These are phyloP conservation scores for Zele albiditarsus DNA, from an alignment of 2,888 invertebrate genomes.

Conservation along the genomic window DNA sequence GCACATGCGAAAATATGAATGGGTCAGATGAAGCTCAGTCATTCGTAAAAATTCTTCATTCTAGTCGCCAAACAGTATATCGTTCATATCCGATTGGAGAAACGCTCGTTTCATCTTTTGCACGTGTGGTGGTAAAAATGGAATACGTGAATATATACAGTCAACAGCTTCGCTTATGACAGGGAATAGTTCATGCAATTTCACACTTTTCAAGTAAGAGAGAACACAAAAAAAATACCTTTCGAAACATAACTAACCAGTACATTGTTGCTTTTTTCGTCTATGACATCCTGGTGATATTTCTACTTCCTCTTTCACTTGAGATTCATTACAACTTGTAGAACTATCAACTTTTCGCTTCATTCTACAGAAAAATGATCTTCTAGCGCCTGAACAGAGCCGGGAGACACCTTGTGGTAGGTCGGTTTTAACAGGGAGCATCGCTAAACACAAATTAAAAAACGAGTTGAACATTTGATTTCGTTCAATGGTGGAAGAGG, in stretches of 20 bases:
- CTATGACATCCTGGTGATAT: conserved; percentile 78
- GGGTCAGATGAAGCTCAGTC: background rate
- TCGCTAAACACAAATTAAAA: conserved; percentile 76
- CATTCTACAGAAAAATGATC: conserved; percentile 96
- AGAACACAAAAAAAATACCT: background rate
- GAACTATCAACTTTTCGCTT: conserved; percentile 79
- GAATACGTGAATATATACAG: background rate
- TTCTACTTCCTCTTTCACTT: conserved; percentile 85
- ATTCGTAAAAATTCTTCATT: background rate
- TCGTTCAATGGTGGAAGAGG: background rate
- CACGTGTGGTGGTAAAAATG: background rate
- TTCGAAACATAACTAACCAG: conserved; percentile 68
- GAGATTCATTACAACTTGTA: conserved; percentile 66
- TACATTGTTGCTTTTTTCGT: conserved; percentile 78
- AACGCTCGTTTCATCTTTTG: background rate
- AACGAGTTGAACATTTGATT: conserved; percentile 15
- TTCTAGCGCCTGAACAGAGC: conserved; percentile 89
- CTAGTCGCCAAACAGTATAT: too few species aligned
- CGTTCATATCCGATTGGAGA: too few species aligned
- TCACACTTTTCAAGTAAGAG: background rate
- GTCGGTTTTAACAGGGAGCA: conserved; percentile 92
- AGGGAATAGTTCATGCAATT: background rate
- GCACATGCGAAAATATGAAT: background rate
- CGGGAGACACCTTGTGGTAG: conserved; percentile 84
- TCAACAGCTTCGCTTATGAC: too few species aligned